Base-by-base conservation (phyloP, 2,113 vertebrate species). In the Plotosus lineatus region DNA sequence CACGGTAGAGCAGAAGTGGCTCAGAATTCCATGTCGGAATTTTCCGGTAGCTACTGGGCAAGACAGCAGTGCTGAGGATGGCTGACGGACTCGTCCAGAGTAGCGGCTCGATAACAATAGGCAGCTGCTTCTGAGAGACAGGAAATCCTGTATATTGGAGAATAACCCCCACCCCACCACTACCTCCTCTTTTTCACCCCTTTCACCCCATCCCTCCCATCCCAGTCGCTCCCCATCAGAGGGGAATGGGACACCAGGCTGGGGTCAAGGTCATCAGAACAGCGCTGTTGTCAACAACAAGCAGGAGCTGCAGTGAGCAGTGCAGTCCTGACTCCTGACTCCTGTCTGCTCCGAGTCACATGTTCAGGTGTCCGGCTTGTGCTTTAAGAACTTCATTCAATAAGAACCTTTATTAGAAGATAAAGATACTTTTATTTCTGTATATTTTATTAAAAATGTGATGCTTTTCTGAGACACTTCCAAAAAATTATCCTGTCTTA, bases 91-190 rank as follows among this genome's bases (percentile, higher is more conserved):
- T 74, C n/a, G 88, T 86, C 77, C 78, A 85, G 86, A 77, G 83
- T 77, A 83, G 80, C 75, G 56, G 87, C 87, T 87, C 78, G 80
- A 86, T 92, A 94, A 94, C 92, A 94, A 94, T 94, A 90, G 91
- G 87, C 88, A 88, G 83, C 86, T 83, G 80, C 72, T 85, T 86
- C 89, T 87, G 83, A 86, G 91, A 86, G 89, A 80, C 80, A 87
- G 93, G 93, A 94, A 89, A 94, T 94, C 93, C 93, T 94, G 93
- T 91, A 92, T 92, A 89, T 90, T 89, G 88, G 87, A 74, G 86
- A 91, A 91, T 91, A 90, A 90, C 91, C 28, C 10, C 69, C 66
- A 76, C 90, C 88, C 91, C 63, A 61, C 63, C 60, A n/a, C n/a
- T n/a, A n/a, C n/a, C n/a, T n/a, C n/a, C n/a, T n/a, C n/a, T n/a